Evolutionary conservation across 2,797 vertebrate genomes (phyloP), one percentile per base, ranked within the genome.

Genomic region (Phrynocephalus vlangalii): DNA sequence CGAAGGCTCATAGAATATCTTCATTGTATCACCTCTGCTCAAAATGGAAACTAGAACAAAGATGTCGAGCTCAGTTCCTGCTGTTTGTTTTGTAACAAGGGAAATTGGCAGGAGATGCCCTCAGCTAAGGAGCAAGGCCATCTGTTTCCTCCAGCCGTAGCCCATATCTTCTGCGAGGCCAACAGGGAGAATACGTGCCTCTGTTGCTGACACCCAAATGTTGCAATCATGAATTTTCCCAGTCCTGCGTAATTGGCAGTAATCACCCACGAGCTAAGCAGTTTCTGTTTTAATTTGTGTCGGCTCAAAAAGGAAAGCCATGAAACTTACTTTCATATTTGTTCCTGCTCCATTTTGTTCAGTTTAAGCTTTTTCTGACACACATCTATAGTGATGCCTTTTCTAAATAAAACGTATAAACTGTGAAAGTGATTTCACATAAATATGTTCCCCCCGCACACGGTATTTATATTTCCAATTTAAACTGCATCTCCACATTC

Each of bases 271-370:
- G 89, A 60, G 77, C 92, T 81, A 75, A 86, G 52, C 80, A 86
- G 85, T 86, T 91, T 90, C 82, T 78, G 83, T 93, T 93, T 92
- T 93, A 91, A 87, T 92, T 95, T 92, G 63, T 90, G 88, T 94
- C 93, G 95, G 85, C 89, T 85, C 86, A 75, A 20, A 84, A 18
- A 70, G 88, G 91, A 85, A 94, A 95, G 86, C 24, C 63, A 33
- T 33, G 33, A 6, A 48, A 91, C 89, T 86, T 24, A 22, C 76
- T 88, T 90, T 71, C 63, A 66, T 91, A 5, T 79, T 10, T 75
- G 18, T 48, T 63, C 56, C 48, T 1, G 33, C 84, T 20, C 75
- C 72, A 5, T 52, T 28, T 93, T 84, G 56, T 50, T 90, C 76
- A 79, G 68, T 81, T 84, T 16, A 84, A 9, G 5, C 56, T 60